Percentiles rank a stretch among this genome's conserved stretches.
These are phyloP conservation scores for Seriola rivoliana DNA, from an alignment of 2,113 vertebrate genomes.

Conservation along the genomic window DNA sequence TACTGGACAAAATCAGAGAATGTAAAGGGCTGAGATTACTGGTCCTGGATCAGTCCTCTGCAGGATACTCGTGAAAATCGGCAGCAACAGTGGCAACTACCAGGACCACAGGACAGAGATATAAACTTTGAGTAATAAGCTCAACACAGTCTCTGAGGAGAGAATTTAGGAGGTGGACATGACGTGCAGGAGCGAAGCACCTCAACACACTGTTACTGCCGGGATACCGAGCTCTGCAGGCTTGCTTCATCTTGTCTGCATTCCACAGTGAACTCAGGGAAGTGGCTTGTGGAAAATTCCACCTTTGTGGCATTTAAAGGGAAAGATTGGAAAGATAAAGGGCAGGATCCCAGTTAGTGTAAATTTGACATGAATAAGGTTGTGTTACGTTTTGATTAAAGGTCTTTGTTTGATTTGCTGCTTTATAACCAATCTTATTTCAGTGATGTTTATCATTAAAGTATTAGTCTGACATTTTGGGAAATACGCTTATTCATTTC, in stretches of 20 bases:
- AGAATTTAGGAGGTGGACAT: constrained; percentile 51
- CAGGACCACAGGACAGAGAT: constrained; percentile 11
- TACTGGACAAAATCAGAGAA: constrained; percentile 12
- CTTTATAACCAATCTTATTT: constrained; percentile 9
- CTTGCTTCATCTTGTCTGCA: constrained; percentile 82
- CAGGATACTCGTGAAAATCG: constrained; percentile 15
- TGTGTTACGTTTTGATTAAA: constrained; percentile 39
- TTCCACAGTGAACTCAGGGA: constrained; percentile 71
- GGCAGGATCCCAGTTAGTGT: constrained; percentile 34
- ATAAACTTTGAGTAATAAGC: constrained; percentile 35
- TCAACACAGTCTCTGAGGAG: constrained; percentile 46
- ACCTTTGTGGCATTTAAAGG: constrained; percentile 65
- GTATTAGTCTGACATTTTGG: background rate
- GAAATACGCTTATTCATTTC: background rate
- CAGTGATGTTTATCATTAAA: background rate
- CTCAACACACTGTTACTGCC: constrained; percentile 55
- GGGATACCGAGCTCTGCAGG: constrained; percentile 42
- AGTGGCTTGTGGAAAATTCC: constrained; percentile 82
- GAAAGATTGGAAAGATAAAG: constrained; percentile 57
- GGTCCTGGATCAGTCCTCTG: background rate
- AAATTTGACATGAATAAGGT: constrained; percentile 10
- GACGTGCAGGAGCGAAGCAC: constrained; percentile 51
- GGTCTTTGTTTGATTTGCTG: constrained; percentile 1
- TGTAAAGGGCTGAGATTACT: background rate
- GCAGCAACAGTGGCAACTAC: constrained; percentile 18